Evolutionary conservation across 1,140 invertebrate species (phyloP).

Genomic region (Monomorium pharaonis): DNA sequence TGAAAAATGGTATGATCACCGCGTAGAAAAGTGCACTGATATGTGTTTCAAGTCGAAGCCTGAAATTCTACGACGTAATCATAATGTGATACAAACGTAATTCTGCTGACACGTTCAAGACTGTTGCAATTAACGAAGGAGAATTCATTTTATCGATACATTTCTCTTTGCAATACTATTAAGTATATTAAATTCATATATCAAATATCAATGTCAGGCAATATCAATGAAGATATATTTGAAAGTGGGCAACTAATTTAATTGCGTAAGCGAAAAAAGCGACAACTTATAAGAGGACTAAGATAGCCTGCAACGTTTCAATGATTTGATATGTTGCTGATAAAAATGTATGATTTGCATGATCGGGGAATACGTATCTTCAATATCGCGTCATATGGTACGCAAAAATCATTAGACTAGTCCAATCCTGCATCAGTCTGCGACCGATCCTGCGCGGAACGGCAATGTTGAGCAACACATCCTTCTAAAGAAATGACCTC

Average conservation of each 20-base stretch:
- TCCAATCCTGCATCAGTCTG: slow-evolving; percentile 4
- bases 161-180: neutral
- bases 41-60: neutral
- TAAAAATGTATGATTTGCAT: neutral
- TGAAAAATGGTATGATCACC: neutral
- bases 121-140: neutral
- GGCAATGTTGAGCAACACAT: neutral
- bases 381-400: neutral
- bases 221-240: neutral
- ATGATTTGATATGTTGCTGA: neutral
- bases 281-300: neutral
- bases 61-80: neutral
- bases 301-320: neutral
- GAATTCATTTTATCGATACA: neutral
- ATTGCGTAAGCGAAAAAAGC: neutral
- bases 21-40: neutral
- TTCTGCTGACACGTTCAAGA: neutral
- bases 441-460: slow-evolving; percentile 52
- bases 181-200: neutral
- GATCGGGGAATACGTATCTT: neutral
- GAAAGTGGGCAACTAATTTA: neutral
- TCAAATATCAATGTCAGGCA: neutral
- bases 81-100: neutral
- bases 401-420: slow-evolving; percentile 31
- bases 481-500: slow-evolving; percentile 7